phyloP scores from a whole-genome alignment of 2,797 vertebrate species.

The Micromesistius poutassou region DNA sequence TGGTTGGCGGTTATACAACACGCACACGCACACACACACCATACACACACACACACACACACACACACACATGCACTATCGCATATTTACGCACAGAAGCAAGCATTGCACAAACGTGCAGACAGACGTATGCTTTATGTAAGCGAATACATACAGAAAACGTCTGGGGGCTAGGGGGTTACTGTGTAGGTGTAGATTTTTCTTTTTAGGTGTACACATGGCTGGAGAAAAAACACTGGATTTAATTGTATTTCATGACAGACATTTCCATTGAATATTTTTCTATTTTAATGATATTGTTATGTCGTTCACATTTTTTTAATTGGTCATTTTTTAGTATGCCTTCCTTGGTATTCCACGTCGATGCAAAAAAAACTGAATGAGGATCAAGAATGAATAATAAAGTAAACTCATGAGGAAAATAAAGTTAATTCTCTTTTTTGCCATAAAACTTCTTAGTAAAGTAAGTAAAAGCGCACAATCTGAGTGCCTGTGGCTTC shows the following conservation, averaged over 20 bases:
- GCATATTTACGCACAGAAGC: not conserved
- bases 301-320: no score
- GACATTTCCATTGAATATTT: not conserved
- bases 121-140: slow-evolving; percentile 2
- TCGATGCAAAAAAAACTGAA: no score
- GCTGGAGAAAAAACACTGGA: not conserved
- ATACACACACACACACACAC: slow-evolving; percentile 20
- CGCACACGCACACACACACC: slow-evolving; percentile 1
- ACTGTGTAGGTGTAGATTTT: not conserved
- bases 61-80: not conserved
- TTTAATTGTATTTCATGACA: not conserved
- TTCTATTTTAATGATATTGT: not conserved
- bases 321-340: no score
- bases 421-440: no score
- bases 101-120: not conserved
- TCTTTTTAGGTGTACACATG: not conserved
- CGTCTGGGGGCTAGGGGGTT: not conserved
- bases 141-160: not conserved
- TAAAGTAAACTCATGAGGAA: no score
- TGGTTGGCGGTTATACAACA: not conserved
- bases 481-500: no score
- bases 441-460: no score
- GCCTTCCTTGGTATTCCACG: no score
- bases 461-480: no score
- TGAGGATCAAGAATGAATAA: no score